Evolutionary conservation across 2,888 invertebrate species (phyloP), one percentile per base, ranked within the genome.

Genomic region (Acleris cristana): DNA sequence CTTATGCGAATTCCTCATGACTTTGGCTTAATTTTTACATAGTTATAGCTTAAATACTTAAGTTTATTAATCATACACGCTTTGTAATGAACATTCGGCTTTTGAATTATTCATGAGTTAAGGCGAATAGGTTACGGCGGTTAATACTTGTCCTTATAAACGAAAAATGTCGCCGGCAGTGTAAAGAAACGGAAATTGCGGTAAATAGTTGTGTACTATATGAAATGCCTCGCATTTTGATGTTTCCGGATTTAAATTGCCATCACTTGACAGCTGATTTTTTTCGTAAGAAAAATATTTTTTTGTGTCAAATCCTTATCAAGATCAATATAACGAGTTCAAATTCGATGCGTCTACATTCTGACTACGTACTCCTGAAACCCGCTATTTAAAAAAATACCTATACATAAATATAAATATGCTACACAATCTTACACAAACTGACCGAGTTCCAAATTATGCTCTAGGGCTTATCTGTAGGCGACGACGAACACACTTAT

Each of bases 71-170:
- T 63, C 57, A 67, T 54, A 58, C 57, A 40, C 49, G 58, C 40
- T 54, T 57, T 57, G 60, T 65, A 61, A 54, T 61, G 30, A 62
- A 66, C 18, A 63, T 63, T 58, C 14, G 30, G 19, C 34, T 34
- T 19, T 54, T 67, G 40, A 67, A 67, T 67, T 58, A 67, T 67
- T 67, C 53, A 67, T 67, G 57, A 57, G 58, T 40, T 30, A 19
- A 26, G 45, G 23, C 54, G 62, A 62, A 62, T 48, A 62, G 45
- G 62, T 54, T 63, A 67, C 67, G 67, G 67, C 58, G 58, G 57
- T 63, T 67, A 63, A 48, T 63, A 53, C 49, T 67, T 67, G 63
- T 63, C 62, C 62, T 67, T 67, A 63, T 48, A 54, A 45, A 67
- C 52, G 40, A 62, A 62, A 62, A 58, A 49, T 54, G 40, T 58